phyloP scores from a whole-genome alignment of 2,888 invertebrate genomes.

The Drosophila peninsularis region DNA sequence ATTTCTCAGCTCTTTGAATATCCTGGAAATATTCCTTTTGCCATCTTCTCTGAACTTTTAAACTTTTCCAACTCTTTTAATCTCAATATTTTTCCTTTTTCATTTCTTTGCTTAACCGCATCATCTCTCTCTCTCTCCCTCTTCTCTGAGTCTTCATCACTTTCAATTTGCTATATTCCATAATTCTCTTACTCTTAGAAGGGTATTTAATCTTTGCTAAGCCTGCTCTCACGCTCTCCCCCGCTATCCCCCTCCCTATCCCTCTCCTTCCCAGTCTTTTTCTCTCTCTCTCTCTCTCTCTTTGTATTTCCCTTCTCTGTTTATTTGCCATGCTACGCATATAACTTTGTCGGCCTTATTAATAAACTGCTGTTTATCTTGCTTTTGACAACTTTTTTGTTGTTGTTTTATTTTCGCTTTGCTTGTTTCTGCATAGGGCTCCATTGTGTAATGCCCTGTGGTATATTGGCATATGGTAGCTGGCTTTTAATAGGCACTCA shows the following conservation, averaged over 20 bases:
- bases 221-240: neutral
- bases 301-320: slow-evolving; percentile 35
- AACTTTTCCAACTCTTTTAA: no score
- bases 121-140: no score
- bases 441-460: slow-evolving; percentile 50
- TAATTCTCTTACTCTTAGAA: neutral
- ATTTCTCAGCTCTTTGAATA: no score
- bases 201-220: slow-evolving; percentile 26
- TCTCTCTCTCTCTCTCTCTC: no score
- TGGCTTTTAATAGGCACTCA: slow-evolving; percentile 62
- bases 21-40: no score
- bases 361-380: slow-evolving; percentile 67
- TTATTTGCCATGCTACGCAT: slow-evolving; percentile 35
- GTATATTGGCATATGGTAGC: slow-evolving; percentile 63
- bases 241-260: neutral
- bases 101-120: no score
- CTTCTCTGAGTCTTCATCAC: neutral
- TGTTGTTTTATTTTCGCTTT: slow-evolving; percentile 2
- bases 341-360: slow-evolving; percentile 51
- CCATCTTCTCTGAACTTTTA: no score
- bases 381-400: slow-evolving; percentile 36
- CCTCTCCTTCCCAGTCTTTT: neutral
- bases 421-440: slow-evolving; percentile 7
- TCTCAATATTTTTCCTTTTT: no score
- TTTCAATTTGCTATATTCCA: neutral